Base-by-base conservation (phyloP, 1,140 invertebrate genomes). In the Potamilus streckersoni region DNA sequence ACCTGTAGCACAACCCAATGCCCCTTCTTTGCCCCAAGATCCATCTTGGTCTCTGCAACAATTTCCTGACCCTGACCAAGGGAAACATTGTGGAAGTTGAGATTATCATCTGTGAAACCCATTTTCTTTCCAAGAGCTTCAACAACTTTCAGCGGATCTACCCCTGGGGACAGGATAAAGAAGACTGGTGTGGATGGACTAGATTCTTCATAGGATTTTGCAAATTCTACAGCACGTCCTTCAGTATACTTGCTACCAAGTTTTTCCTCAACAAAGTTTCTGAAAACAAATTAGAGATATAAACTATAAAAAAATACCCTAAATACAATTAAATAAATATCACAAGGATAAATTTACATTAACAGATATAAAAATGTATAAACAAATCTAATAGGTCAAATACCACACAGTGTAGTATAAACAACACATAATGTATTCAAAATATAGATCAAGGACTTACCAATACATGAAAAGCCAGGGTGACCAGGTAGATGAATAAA, bases 51-150 rank as follows among this genome's bases (percentile, higher is more conserved):
- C 87, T 98, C 96, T 1, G 97, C 97, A 11, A 98, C 95, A 6
- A 93, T 91, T 89, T 98, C 96, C 90, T 98, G 97, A 0, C 96
- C 97, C 91, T 98, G 96, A 62, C 97, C 97, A n/a, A 98, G 90
- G 1, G 96, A 97, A 1, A 98, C 95, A 85, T 96, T 97, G 85
- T 98, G 96, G 84, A 98, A 97, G 88, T 97, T 97, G 58, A 93
- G 93, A 75, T 91, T 89, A 82, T 95, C 95, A 27, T 92, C 91
- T 1, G 94, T 95, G 83, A 94, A 97, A 1, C 95, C 95, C 74
- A 97, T 89, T 79, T 94, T 93, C 82, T 93, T 93, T 17, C 96
- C 97, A 23, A 97, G 90, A 23, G 93, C 92, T 89, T 98, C 97
- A 1, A 98, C 96, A 87, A 98, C 96, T 91, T 96, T 96, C 16